Evolutionary conservation across 2,888 invertebrate genomes (phyloP), one percentile per base, ranked within the genome.

Genomic region (Melinopterus prodromus): DNA sequence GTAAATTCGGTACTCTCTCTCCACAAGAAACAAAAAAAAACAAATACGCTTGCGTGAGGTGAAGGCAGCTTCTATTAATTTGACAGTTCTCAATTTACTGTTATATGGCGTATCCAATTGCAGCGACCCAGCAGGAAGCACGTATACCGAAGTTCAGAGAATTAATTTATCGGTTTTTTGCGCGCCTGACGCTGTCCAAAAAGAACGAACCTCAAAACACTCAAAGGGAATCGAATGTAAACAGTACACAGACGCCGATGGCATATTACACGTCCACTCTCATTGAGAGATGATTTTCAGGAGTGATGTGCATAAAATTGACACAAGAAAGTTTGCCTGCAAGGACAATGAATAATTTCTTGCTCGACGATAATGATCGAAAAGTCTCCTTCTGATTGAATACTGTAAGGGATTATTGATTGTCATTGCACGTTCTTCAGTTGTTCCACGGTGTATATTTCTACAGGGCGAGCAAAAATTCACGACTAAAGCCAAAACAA

Each of bases 91-190:
- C 53, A 53, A 53, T 53, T 53, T 53, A 53, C 53, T 53, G 53
- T 53, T 53, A 53, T 53, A 12, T 53, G 53, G 53, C 53, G 53
- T 53, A 53, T 53, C 53, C 53, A 53, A 53, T 53, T 53, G 53
- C 53, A 53, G 53, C 53, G 53, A 53, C 53, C 53, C 53, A 53
- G 53, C 53, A 53, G 53, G 53, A 53, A 53, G 53, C 53, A 53
- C 53, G 53, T 53, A 53, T 53, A 53, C 53, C 53, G 53, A 53
- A 53, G 53, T 53, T 53, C 53, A 53, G 53, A 53, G 53, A 53
- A 53, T 53, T 53, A 53, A 53, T 53, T 53, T 53, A 53, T 53
- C 53, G 53, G 53, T 53, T 53, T 53, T 53, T 53, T 53, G 53
- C 53, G 53, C 53, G 53, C 12, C 53, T 53, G 53, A 53, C 53